A percentile compares a stretch with the other conserved stretches of the same genome.
Evolutionary conservation across 2,113 vertebrate species (phyloP).

Genomic region (Equus quagga): DNA sequence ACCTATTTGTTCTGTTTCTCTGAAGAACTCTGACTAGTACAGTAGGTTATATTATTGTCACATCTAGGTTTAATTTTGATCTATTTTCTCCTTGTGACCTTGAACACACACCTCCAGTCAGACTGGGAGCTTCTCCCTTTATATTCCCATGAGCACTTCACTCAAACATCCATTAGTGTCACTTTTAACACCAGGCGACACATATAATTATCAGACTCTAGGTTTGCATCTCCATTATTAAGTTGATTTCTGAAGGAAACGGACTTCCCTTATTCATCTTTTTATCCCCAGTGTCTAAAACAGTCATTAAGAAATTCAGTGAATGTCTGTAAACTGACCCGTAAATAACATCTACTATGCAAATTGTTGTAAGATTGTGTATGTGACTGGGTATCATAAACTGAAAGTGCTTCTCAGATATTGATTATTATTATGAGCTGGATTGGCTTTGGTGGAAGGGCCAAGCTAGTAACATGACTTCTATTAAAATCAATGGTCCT

Average conservation of each 20-base stretch:
- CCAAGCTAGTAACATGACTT: neutral
- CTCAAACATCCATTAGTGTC: neutral
- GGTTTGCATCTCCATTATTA: conserved; percentile 10
- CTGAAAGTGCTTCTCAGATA: neutral
- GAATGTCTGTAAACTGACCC: neutral
- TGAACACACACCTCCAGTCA: neutral
- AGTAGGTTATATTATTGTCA: neutral
- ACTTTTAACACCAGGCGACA: neutral
- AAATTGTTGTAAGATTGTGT: neutral
- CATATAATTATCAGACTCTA: neutral
- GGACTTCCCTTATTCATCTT: neutral
- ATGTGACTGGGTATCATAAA: neutral
- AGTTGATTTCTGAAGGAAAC: conserved; percentile 34
- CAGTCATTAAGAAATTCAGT: neutral
- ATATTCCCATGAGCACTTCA: neutral
- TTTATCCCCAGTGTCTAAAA: neutral
- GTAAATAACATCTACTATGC: neutral
- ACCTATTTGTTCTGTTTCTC: neutral
- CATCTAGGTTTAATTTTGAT: neutral
- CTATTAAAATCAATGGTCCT: neutral
- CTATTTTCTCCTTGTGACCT: neutral
- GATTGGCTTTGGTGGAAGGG: neutral
- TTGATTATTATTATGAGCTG: neutral
- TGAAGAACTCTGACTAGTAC: neutral
- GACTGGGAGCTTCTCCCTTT: neutral